These are phyloP conservation scores for Aurelia aurita DNA, from an alignment of 30 jellyfish, hydroid and myxozoan species.

Conservation along the genomic window DNA sequence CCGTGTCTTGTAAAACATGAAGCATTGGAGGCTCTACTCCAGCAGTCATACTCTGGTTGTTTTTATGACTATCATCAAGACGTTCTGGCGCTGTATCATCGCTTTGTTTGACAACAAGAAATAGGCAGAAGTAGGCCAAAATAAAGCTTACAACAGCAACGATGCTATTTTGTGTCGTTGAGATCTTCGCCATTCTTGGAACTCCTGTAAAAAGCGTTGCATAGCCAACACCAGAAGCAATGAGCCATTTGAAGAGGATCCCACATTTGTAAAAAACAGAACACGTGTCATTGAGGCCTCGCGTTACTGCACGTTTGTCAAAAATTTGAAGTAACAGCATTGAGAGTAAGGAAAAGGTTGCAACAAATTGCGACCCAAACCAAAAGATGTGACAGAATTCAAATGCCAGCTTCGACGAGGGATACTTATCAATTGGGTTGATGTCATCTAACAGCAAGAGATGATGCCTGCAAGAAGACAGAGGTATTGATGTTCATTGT, in stretches of 20 bases:
- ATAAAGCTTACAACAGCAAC: conserved; percentile 1
- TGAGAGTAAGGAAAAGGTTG: conserved; percentile 8
- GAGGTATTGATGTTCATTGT: too few species aligned
- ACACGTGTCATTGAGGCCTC: neutral
- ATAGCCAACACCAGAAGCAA: neutral
- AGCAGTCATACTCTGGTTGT: neutral
- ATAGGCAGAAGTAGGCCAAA: neutral
- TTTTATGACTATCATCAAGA: neutral
- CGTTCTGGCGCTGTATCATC: neutral
- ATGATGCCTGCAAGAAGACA: conserved; percentile 4
- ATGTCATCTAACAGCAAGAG: neutral
- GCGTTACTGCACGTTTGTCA: conserved; percentile 6
- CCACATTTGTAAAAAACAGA: neutral
- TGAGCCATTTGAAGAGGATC: neutral
- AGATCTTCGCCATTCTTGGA: neutral
- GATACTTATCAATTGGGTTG: neutral
- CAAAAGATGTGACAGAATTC: conserved; percentile 30
- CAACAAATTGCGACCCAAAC: conserved; percentile 24
- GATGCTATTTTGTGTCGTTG: neutral
- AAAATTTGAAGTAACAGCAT: conserved; percentile 13
- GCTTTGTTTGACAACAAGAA: neutral
- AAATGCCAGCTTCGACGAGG: neutral
- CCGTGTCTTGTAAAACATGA: neutral
- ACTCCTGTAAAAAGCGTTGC: neutral
- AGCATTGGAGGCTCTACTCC: neutral